Percentiles rank a stretch among this genome's conserved stretches.
Conservation (phyloP, 2,888 invertebrate genomes). For the Folsomia candida region DNA sequence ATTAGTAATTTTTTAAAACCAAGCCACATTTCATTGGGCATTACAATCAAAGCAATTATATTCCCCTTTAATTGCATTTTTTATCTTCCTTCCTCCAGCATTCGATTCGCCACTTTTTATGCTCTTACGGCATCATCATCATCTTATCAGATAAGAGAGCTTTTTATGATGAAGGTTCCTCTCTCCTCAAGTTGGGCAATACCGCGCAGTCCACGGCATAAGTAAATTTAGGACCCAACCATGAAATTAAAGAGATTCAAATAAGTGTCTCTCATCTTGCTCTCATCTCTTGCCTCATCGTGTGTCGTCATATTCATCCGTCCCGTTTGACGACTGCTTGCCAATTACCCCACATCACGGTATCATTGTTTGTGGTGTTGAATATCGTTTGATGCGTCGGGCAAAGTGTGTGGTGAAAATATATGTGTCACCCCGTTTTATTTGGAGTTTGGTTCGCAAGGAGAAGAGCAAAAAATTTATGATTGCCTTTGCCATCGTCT, state of each 20-base stretch:
- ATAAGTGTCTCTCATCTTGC: neutral
- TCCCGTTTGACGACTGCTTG: no score
- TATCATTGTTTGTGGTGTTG: no score
- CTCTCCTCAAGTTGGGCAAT: neutral
- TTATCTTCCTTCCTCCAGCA: constrained; percentile 46
- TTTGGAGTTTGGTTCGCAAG: neutral
- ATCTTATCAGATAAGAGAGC: neutral
- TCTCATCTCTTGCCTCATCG: neutral
- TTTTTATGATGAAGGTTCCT: constrained; percentile 2
- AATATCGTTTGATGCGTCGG: no score
- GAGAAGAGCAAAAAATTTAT: constrained; percentile 10
- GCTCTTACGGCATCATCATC: constrained; percentile 11
- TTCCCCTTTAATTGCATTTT: constrained; percentile 51
- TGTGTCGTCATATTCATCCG: no score
- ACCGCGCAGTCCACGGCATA: neutral
- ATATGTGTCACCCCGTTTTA: neutral
- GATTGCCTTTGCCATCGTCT: constrained; percentile 1
- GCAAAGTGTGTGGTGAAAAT: no score
- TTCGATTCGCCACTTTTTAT: constrained; percentile 50
- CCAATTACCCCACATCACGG: no score
- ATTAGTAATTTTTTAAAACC: neutral
- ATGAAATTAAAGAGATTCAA: neutral
- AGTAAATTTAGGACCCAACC: constrained; percentile 4
- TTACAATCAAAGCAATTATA: constrained; percentile 47
- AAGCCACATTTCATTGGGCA: constrained; percentile 40